Base-by-base conservation (phyloP, 2,797 vertebrate species). In the Helostoma temminkii region DNA sequence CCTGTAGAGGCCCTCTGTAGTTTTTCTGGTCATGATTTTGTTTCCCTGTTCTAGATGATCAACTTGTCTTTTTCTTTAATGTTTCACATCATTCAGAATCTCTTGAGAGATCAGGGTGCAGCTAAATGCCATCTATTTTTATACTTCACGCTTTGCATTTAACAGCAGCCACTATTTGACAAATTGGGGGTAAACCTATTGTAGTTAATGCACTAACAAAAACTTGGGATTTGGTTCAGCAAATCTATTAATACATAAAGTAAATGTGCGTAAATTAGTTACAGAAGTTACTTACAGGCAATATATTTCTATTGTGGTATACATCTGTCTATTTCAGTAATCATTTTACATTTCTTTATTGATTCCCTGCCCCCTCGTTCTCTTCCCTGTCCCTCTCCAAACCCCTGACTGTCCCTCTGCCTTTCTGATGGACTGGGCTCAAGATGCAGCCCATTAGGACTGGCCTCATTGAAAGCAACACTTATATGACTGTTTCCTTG, bases 401-500 rank as follows among this genome's bases (percentile, higher is more conserved):
- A 58, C 52, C 58, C 50, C 62, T 30, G 52, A 76, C 52, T 84
- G 74, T 57, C 73, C 76, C 77, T 63, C 61, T 58, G 78, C 80
- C 80, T 88, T 82, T 71, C 63, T 75, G 43, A 82, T 19, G 48
- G 47, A 50, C 52, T 78, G 68, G 84, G 82, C 83, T 88, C 76
- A 72, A 88, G 89, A 82, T 50, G 45, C 78, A 73, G 60, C 73
- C 67, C 74, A 81, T 88, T 88, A 87, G 75, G 80, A 74, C 59
- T 84, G n/a, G 62, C 81, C 76, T 87, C 82, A 82, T 69, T 89
- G 76, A 89, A 79, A 82, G 78, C 84, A 83, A 84, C 82, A 82
- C 82, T 84, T 86, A 92, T 89, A 80, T 80, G 83, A 83, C 80
- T 57, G 43, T 86, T 92, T 92, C 78, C 83, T 88, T 82, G 91